A percentile compares a stretch with the other conserved stretches of the same genome.
Evolutionary conservation across 1,140 invertebrate species (phyloP).

Genomic region (Drosophila hydei): DNA sequence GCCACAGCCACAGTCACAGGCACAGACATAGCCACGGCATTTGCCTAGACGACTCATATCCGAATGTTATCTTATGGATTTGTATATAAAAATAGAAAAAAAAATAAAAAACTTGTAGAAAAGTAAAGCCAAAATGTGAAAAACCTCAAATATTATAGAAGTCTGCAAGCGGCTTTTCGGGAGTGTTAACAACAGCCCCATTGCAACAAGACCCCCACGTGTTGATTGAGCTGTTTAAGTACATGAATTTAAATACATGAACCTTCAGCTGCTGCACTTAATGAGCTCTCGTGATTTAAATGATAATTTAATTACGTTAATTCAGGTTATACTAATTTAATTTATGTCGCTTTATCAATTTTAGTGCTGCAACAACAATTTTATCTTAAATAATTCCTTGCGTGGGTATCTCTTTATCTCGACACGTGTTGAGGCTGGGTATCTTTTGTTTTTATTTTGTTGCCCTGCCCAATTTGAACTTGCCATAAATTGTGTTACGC

Average conservation of each 20-base stretch:
- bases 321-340: too few species aligned
- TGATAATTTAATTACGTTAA: too few species aligned
- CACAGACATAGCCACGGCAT: slow-evolving; percentile 2
- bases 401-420: slow-evolving; percentile 15
- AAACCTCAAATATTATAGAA: slow-evolving; percentile 31
- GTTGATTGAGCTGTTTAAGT: slow-evolving; percentile 55
- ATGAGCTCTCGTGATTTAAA: too few species aligned
- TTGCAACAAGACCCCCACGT: slow-evolving; percentile 5
- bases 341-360: slow-evolving; percentile 9
- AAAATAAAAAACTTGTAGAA: slow-evolving; percentile 13
- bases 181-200: slow-evolving; percentile 15
- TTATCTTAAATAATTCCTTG: slow-evolving; percentile 8
- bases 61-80: slow-evolving; percentile 62
- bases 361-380: slow-evolving; percentile 1
- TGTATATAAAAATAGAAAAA: slow-evolving; percentile 65
- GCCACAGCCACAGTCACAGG: neutral
- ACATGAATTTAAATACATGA: too few species aligned
- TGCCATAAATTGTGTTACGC: slow-evolving; percentile 31
- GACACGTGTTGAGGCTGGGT: slow-evolving; percentile 6
- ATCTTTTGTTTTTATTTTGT: slow-evolving; percentile 2
- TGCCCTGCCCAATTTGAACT: slow-evolving; percentile 21
- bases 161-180: slow-evolving; percentile 18
- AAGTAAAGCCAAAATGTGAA: neutral
- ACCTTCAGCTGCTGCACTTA: too few species aligned
- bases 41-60: slow-evolving; percentile 24